Conservation (phyloP, 2,888 invertebrate genomes). For the Hypolimnas misippus region DNA sequence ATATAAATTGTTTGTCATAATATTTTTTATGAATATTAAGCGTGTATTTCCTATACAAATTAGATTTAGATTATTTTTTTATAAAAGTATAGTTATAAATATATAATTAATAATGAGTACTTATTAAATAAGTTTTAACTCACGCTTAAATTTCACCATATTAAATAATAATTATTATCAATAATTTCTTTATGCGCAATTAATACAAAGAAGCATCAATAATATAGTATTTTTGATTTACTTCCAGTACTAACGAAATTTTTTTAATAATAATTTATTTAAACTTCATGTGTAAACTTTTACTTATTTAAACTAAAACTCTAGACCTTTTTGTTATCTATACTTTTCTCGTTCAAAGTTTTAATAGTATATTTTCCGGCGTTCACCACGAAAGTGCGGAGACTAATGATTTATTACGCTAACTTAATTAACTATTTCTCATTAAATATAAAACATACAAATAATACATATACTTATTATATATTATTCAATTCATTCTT, state of each 20-base stretch:
- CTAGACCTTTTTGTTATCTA: neutral
- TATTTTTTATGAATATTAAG: constrained; percentile 7
- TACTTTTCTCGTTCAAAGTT: neutral
- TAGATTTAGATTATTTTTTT: too few species aligned
- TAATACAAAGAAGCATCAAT: too few species aligned
- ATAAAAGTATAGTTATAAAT: too few species aligned
- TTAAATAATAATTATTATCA: too few species aligned
- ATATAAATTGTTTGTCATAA: constrained; percentile 17
- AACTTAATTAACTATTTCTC: neutral
- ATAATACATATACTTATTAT: too few species aligned
- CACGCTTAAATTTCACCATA: too few species aligned
- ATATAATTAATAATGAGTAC: too few species aligned
- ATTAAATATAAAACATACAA: neutral
- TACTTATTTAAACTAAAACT: neutral
- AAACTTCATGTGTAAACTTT: neutral
- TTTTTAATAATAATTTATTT: too few species aligned
- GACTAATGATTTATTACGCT: neutral
- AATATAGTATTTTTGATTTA: neutral
- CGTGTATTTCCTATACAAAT: neutral
- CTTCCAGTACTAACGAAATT: too few species aligned
- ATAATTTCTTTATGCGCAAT: too few species aligned
- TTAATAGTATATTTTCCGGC: neutral
- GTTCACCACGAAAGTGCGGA: neutral
- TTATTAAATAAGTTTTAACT: too few species aligned
- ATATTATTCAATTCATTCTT: neutral